Evolutionary conservation across 2,888 invertebrate species (phyloP), one percentile per base, ranked within the genome.

Genomic region (Xylota segnis): DNA sequence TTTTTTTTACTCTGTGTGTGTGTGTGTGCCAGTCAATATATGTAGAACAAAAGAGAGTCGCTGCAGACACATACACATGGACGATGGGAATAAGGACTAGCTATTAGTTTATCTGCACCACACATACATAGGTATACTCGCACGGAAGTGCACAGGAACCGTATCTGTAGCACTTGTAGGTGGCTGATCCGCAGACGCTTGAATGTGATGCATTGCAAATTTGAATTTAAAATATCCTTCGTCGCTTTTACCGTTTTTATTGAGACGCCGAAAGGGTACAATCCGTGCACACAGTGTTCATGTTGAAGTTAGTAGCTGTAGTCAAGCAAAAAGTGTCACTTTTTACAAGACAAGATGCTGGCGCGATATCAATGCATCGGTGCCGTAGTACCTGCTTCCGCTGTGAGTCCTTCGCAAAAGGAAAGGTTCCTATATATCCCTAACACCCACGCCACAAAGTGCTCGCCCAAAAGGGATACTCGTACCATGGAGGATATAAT

Each of bases 131-230:
- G 27, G 10, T 40, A 10, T 37, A 37, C 12, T 37, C 7, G 4
- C 16, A 14, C 12, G 47, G 5, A 27, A 14, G 16, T 16, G 27
- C 12, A 37, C 23, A 23, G 23, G 23, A 23, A 23, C 29, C 4
- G n/a, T 40, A 32, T 32, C 52, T 56, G 29, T 50, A 37, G 0
- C n/a, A 43, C 16, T 37, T 29, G 61, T 29, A n/a, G 32, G 9
- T 61, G n/a, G 43, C 40, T 37, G 37, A 16, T 23, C 40, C 47
- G 32, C 61, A 71, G 65, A 66, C 40, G 58, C 47, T 63, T 72
- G 58, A 40, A 56, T 47, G 65, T 79, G 79, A 79, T 79, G 79
- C 72, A 79, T 72, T 72, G 79, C 40, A 79, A 72, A 79, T 79
- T 79, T 79, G 72, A 79, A 72, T 79, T 79, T 72, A 59, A 72